Evolutionary conservation across 2,888 invertebrate genomes (phyloP), one percentile per base, ranked within the genome.

Genomic region (Scelioninae gen. 2): DNA sequence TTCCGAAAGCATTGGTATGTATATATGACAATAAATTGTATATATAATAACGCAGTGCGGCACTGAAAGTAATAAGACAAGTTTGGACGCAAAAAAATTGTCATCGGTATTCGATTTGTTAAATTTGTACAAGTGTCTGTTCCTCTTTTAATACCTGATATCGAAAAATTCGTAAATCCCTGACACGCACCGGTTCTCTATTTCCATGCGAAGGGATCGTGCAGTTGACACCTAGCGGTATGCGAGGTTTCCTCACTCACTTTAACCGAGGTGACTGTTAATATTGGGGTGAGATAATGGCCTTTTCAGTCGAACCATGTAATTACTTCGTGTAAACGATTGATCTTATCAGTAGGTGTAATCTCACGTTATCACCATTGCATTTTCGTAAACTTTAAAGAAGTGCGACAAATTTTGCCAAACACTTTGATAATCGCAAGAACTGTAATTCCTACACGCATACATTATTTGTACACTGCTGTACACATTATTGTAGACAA

Each of bases 221-320:
- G 79, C 78, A 71, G 74, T 77, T 79, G 79, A 79, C 79, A 79
- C 72, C 68, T 64, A 61, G 75, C 74, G 68, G 79, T 71, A 78
- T 67, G 57, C 58, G 63, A 73, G 73, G 43, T 73, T 73, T 73
- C 65, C 58, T 73, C 74, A 39, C 69, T 74, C 70, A 50, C 65
- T 55, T 50, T 60, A 58, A 73, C 64, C 33, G 60, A 61, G 55
- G 57, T 60, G 48, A 61, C 58, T 61, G 67, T 57, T 68, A 68
- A 73, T 73, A 63, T 63, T 50, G 57, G 68, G 67, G 67, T 52
- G 63, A 67, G 63, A 37, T 61, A 71, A 65, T 61, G 55, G 68
- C 57, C 61, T 69, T 69, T 69, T 69, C 52, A 69, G 52, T 25
- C 46, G 53, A 61, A 61, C 55, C 61, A 39, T 55, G 69, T 69